phyloP scores from a whole-genome alignment of 2,113 vertebrate species.

The Salvelinus fontinalis region DNA sequence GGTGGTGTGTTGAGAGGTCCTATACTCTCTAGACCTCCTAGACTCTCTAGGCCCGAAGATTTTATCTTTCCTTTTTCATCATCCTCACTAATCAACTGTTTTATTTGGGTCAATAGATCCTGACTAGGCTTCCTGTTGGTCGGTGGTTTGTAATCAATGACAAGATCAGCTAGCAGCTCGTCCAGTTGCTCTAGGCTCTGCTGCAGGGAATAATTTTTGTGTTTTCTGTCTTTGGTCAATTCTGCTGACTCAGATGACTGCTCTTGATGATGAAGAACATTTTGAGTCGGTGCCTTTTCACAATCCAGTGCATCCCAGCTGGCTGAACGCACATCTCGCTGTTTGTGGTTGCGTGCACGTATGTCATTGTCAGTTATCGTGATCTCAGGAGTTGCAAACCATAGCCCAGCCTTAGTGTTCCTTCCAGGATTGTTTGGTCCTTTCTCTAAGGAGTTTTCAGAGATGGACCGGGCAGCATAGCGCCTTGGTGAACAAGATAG shows the following conservation, averaged over 20 bases:
- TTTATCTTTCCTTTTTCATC: slow-evolving; percentile 54
- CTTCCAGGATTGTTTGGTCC: slow-evolving; percentile 72
- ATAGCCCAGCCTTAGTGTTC: slow-evolving; percentile 74
- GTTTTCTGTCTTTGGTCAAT: slow-evolving; percentile 67
- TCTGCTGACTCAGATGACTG: slow-evolving; percentile 48
- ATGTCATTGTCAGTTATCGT: slow-evolving; percentile 97
- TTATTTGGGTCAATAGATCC: slow-evolving; percentile 82
- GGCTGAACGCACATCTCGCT: slow-evolving; percentile 74
- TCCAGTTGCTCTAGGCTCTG: slow-evolving; percentile 94
- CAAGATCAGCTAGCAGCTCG: slow-evolving; percentile 90
- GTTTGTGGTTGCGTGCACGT: slow-evolving; percentile 62
- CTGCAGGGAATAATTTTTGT: slow-evolving; percentile 79
- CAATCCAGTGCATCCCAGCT: slow-evolving; percentile 77
- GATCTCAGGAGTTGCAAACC: slow-evolving; percentile 95
- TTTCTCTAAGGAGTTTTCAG: slow-evolving; percentile 87
- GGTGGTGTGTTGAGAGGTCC: slow-evolving; percentile 79
- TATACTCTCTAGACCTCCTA: slow-evolving; percentile 1
- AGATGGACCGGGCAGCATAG: slow-evolving; percentile 91
- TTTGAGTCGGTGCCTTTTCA: slow-evolving; percentile 53
- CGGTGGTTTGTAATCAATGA: slow-evolving; percentile 89
- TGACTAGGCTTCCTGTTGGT: slow-evolving; percentile 69
- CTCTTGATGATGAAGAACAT: slow-evolving; percentile 41
- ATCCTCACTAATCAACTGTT: slow-evolving; percentile 79
- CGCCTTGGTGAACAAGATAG: slow-evolving; percentile 93
- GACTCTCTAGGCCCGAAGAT: slow-evolving; percentile 59